Percentiles rank a stretch among this genome's conserved stretches.
phyloP scores from a whole-genome alignment of 2,797 vertebrate genomes.

The Glyptemys insculpta region DNA sequence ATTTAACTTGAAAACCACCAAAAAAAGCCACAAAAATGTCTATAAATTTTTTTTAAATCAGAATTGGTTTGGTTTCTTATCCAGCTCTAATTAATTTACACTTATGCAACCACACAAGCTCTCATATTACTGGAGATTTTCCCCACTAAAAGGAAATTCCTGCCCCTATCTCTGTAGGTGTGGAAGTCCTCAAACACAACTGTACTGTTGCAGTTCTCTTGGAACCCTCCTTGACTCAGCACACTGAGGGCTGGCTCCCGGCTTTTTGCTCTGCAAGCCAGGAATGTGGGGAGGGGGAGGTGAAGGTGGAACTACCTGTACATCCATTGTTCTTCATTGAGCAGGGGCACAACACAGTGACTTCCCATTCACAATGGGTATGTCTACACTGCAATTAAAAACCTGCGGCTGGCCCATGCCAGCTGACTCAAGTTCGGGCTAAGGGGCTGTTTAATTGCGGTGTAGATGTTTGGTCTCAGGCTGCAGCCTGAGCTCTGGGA shows the following conservation, averaged over 20 bases:
- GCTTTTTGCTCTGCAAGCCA: not conserved
- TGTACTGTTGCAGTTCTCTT: not conserved
- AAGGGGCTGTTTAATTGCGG: not conserved
- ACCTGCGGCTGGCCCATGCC: not conserved
- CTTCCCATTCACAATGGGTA: not conserved
- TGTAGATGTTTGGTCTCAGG: not conserved
- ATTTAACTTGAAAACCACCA: not conserved
- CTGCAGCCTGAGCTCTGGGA: too few relatives aligned
- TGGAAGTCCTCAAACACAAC: not conserved
- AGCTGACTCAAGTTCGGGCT: not conserved
- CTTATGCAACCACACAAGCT: not conserved
- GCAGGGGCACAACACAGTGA: not conserved
- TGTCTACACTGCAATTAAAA: not conserved
- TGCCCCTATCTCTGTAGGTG: not conserved
- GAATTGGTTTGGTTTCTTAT: not conserved
- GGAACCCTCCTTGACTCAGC: not conserved
- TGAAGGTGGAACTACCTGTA: not conserved
- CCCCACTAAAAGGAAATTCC: not conserved
- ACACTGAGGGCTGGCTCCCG: not conserved
- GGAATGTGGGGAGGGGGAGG: too few relatives aligned
- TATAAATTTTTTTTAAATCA: not conserved
- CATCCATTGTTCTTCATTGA: not conserved
- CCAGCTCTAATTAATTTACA: not conserved
- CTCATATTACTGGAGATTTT: not conserved
- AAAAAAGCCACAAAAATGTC: not conserved